phyloP scores from a whole-genome alignment of 2,797 vertebrate species.

The Phaenicophaeus curvirostris region DNA sequence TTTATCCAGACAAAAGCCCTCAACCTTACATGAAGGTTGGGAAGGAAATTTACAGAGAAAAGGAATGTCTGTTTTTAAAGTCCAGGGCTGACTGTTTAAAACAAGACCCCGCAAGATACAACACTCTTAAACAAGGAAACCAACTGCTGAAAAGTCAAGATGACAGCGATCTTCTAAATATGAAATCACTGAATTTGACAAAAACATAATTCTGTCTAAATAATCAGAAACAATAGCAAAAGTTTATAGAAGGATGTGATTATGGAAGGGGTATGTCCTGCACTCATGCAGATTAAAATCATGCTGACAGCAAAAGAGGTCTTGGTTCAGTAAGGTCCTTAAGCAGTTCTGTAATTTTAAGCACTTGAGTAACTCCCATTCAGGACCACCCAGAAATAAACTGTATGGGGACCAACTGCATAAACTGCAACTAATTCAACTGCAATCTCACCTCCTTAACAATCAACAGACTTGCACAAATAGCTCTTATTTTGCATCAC shows the following conservation, averaged over 20 bases:
- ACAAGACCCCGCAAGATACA: background rate
- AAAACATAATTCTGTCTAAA: background rate
- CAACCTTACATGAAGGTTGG: background rate
- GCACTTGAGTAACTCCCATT: background rate
- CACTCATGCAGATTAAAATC: background rate
- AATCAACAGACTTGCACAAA: background rate
- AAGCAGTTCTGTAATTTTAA: background rate
- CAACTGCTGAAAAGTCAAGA: background rate
- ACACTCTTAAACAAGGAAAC: background rate
- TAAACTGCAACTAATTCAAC: background rate
- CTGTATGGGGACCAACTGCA: background rate
- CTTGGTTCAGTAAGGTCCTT: background rate
- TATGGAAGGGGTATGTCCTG: background rate
- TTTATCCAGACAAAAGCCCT: background rate
- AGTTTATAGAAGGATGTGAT: background rate
- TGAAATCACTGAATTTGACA: background rate
- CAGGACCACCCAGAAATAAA: background rate
- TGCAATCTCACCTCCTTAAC: background rate
- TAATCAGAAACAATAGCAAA: background rate
- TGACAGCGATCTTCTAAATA: background rate
- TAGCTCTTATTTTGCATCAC: background rate
- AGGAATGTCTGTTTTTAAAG: background rate
- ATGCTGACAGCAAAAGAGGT: background rate
- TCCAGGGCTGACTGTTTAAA: background rate
- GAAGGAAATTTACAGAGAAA: background rate